phyloP scores from a whole-genome alignment of 2,888 invertebrate genomes.

The Imbricaverruca yamaguchii region DNA sequence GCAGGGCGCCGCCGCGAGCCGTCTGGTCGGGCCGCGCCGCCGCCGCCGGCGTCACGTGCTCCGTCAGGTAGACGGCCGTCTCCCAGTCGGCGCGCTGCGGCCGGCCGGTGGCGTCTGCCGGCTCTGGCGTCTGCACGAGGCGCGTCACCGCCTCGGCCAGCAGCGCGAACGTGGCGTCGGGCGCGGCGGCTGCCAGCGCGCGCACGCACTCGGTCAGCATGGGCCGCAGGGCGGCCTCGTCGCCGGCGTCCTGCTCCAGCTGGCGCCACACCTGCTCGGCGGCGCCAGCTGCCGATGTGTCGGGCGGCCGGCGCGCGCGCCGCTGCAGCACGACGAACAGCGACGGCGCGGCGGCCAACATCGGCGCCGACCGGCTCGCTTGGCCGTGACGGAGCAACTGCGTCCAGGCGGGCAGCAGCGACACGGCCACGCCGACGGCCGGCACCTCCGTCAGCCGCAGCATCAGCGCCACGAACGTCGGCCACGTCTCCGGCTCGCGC shows the following conservation, averaged over 20 bases:
- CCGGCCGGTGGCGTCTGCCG: background rate
- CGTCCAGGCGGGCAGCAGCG: conserved; percentile 3
- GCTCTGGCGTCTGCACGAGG: background rate
- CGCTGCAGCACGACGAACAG: background rate
- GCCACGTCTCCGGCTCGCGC: background rate
- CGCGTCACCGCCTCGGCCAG: background rate
- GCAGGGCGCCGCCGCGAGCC: background rate
- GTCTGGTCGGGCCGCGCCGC: background rate
- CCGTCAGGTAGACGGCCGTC: background rate
- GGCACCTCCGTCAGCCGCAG: background rate
- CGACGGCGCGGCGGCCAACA: background rate
- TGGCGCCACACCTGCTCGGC: background rate
- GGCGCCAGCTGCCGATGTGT: background rate
- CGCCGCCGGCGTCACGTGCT: background rate
- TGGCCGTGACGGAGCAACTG: background rate
- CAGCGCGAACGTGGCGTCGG: background rate
- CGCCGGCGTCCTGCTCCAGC: background rate
- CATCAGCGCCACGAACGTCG: background rate
- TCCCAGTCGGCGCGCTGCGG: background rate
- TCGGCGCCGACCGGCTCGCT: background rate
- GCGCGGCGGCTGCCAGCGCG: conserved; percentile 10
- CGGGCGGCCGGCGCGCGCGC: background rate
- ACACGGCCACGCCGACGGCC: background rate
- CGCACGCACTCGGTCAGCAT: background rate
- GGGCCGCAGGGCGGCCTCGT: background rate